Percentiles rank a stretch among this genome's conserved stretches.
phyloP scores from a whole-genome alignment of 2,888 invertebrate genomes.

The Folsomia manolachei region DNA sequence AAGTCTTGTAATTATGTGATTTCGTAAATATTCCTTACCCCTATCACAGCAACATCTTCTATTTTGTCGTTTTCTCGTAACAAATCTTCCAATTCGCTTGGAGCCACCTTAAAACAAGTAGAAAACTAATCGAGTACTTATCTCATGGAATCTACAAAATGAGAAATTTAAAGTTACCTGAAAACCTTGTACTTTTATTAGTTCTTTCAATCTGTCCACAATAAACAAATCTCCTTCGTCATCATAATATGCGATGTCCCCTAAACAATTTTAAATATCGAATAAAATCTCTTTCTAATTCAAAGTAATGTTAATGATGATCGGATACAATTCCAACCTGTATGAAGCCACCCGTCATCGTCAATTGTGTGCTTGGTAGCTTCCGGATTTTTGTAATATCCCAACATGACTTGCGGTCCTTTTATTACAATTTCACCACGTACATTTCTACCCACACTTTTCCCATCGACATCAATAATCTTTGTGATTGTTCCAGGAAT shows the following conservation, averaged over 20 bases:
- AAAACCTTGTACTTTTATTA: slow-evolving; percentile 60
- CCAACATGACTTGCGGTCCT: slow-evolving; percentile 79
- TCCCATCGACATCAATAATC: slow-evolving; percentile 59
- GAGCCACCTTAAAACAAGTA: slow-evolving; percentile 74
- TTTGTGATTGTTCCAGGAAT: slow-evolving; percentile 35
- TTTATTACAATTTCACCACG: slow-evolving; percentile 69
- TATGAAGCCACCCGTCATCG: slow-evolving; percentile 77
- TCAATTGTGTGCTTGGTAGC: slow-evolving; percentile 72
- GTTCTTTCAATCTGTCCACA: slow-evolving; percentile 74
- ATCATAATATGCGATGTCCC: slow-evolving; percentile 61
- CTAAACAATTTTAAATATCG: no score
- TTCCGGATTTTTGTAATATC: slow-evolving; percentile 71
- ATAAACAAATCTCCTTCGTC: slow-evolving; percentile 72
- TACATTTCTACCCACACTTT: slow-evolving; percentile 62
- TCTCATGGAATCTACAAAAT: not conserved
- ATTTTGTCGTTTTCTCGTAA: slow-evolving; percentile 70
- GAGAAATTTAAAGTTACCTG: slow-evolving; percentile 29
- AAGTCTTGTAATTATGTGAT: not conserved
- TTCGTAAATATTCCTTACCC: slow-evolving; percentile 55
- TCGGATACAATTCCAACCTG: no score
- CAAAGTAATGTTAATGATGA: no score
- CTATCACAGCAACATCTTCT: slow-evolving; percentile 80
- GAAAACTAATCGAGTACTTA: not conserved
- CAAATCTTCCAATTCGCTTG: slow-evolving; percentile 78
- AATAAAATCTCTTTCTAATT: no score